A percentile compares a stretch with the other conserved stretches of the same genome.
Evolutionary conservation across 2,888 invertebrate species (phyloP).

Genomic region (Macrophya alboannulata): DNA sequence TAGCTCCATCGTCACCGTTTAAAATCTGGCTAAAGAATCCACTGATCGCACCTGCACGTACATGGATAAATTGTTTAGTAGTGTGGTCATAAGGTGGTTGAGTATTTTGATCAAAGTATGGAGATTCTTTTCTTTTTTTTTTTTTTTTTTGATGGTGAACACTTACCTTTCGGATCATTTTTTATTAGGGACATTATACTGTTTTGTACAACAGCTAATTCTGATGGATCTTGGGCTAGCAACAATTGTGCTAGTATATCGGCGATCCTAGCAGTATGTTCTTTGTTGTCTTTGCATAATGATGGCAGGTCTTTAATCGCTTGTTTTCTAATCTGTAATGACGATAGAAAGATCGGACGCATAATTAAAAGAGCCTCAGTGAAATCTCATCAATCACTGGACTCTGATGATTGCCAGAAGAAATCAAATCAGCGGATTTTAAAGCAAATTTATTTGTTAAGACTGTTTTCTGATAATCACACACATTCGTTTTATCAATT

Average conservation of each 20-base stretch:
- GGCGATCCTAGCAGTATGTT: conserved; percentile 92
- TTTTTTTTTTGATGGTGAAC: neutral
- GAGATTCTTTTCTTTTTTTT: neutral
- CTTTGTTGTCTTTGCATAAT: conserved; percentile 92
- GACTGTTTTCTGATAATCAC: conserved; percentile 19
- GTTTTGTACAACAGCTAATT: conserved; percentile 92
- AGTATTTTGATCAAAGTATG: neutral
- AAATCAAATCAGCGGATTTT: neutral
- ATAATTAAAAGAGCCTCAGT: conserved; percentile 38
- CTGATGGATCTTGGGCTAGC: conserved; percentile 92
- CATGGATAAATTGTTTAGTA: neutral
- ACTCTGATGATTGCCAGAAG: conserved; percentile 12
- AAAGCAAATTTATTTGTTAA: neutral
- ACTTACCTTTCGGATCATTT: conserved; percentile 85
- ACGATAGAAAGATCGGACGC: conserved; percentile 44
- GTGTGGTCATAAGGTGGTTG: neutral
- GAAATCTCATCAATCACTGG: conserved; percentile 5
- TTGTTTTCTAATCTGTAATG: conserved; percentile 92
- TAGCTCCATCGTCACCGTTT: conserved; percentile 87
- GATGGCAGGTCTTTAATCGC: conserved; percentile 95
- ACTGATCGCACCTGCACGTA: conserved; percentile 82
- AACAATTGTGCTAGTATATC: conserved; percentile 96
- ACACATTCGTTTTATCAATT: neutral
- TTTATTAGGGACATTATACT: conserved; percentile 91
- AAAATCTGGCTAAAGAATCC: conserved; percentile 88